Base-by-base conservation (phyloP, 1,140 invertebrate genomes). In the Sitophilus oryzae region DNA sequence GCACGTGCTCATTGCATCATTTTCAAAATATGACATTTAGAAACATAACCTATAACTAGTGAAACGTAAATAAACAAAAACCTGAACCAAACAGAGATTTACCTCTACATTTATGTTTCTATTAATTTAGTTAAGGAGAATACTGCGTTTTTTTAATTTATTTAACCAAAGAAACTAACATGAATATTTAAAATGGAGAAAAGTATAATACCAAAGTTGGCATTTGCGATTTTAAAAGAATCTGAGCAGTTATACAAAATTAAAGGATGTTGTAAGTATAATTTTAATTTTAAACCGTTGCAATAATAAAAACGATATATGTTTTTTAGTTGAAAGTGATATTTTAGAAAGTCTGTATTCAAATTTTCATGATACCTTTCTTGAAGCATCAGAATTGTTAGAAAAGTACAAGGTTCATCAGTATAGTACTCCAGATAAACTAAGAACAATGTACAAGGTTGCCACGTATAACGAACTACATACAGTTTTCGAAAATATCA, bases 401-500 rank as follows among this genome's bases (percentile, higher is more conserved):
- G 81, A 83, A 60, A 75, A 73, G 45, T 69, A 70, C 22, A 68
- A 67, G 50, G 66, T 84, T 20, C 75, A 73, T 23, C 63, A 62
- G 18, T 80, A 76, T 41, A 57, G 57, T 49, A 68, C 66, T 15
- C 43, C 62, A 19, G 70, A 73, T 50, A 67, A 68, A 19, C 59
- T 53, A 43, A 63, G 70, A 69, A 66, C 58, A 52, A 68, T 83
- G 30, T 71, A 79, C 45, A 78, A 82, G 73, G 68, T 84, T 1
- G 73, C 76, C 46, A 79, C 77, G n/a, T 71, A 74, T 18, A 75
- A 76, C n/a, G 75, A 75, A 50, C 68, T 72, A 20, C 84, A 82
- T 58, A 78, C 74, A 35, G 59, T 85, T 10, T 82, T 82, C 60
- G 77, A 79, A 1, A 65, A 74, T 41, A 67, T 83, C 14, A 84